phyloP scores from a whole-genome alignment of 2,113 vertebrate species.

The Bujurquina vittata region DNA sequence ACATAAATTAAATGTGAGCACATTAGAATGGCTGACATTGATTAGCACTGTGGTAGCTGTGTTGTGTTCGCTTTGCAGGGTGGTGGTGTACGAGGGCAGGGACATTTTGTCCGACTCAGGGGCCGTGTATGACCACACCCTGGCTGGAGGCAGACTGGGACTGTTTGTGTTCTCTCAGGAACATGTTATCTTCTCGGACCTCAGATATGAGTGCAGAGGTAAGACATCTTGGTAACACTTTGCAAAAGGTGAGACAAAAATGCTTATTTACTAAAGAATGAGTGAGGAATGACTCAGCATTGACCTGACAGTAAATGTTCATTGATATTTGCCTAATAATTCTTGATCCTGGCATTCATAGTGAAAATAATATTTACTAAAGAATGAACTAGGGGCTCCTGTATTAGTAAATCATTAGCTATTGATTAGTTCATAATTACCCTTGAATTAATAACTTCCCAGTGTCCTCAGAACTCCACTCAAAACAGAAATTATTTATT shows the following conservation, averaged over 20 bases:
- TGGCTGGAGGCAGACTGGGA: conserved; percentile 91
- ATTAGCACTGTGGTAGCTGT: not conserved
- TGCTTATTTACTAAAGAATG: not conserved
- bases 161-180: conserved; percentile 99
- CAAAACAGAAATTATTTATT: not conserved
- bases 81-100: conserved; percentile 94
- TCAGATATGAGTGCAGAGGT: conserved; percentile 98
- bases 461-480: not conserved
- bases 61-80: conserved; percentile 73
- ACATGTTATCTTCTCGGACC: conserved; percentile 95
- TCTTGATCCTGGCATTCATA: not conserved
- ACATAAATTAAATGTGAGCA: not conserved
- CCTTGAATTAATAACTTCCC: not conserved
- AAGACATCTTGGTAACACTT: conserved; percentile 48
- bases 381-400: not conserved
- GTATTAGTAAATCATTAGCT: not conserved
- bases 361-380: conserved; percentile 1
- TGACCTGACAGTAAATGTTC: not conserved
- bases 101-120: conserved; percentile 94
- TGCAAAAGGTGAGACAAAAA: accelerated
- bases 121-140: conserved; percentile 92
- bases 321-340: not conserved
- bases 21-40: not conserved
- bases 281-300: not conserved
- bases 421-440: not conserved